These are phyloP conservation scores for Apostichopus leukothele DNA, from an alignment of 53 echinoderm and acorn worm species.

Conservation along the genomic window DNA sequence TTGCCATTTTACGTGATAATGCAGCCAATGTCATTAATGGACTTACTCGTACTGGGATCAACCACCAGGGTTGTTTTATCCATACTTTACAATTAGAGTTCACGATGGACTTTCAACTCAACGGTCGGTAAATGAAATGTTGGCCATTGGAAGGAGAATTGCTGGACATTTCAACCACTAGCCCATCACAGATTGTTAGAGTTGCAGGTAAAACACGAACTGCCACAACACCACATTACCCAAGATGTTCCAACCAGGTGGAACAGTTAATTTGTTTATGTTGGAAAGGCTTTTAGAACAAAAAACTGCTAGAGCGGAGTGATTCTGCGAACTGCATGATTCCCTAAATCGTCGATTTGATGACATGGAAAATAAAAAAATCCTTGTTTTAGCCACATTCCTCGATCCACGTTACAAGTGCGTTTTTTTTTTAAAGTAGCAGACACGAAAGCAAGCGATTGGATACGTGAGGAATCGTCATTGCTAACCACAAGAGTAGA, in stretches of 20 bases:
- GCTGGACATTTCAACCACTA: slow-evolving; percentile 40
- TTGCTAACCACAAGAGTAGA: not conserved
- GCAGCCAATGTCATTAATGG: slow-evolving; percentile 30
- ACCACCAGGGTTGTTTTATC: slow-evolving; percentile 49
- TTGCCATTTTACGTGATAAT: slow-evolving; percentile 41
- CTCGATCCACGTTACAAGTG: slow-evolving; percentile 17
- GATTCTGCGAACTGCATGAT: no score
- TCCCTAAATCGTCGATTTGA: slow-evolving; percentile 5
- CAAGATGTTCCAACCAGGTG: slow-evolving; percentile 45
- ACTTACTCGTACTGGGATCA: not conserved
- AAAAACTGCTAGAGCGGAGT: not conserved
- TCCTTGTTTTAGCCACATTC: slow-evolving; percentile 17
- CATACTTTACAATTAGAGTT: slow-evolving; percentile 40
- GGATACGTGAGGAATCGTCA: slow-evolving; percentile 10
- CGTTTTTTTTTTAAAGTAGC: not conserved
- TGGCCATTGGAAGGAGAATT: slow-evolving; percentile 21
- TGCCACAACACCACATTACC: slow-evolving; percentile 36
- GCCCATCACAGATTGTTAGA: not conserved
- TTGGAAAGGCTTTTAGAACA: slow-evolving; percentile 13
- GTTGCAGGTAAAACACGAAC: slow-evolving; percentile 24
- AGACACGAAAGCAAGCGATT: not conserved
- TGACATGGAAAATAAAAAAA: not conserved
- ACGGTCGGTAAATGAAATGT: slow-evolving; percentile 30
- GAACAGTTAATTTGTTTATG: slow-evolving; percentile 47
- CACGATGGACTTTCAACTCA: slow-evolving; percentile 26